Evolutionary conservation across 2,888 invertebrate species (phyloP), one percentile per base, ranked within the genome.

Genomic region (Euphydryas editha): DNA sequence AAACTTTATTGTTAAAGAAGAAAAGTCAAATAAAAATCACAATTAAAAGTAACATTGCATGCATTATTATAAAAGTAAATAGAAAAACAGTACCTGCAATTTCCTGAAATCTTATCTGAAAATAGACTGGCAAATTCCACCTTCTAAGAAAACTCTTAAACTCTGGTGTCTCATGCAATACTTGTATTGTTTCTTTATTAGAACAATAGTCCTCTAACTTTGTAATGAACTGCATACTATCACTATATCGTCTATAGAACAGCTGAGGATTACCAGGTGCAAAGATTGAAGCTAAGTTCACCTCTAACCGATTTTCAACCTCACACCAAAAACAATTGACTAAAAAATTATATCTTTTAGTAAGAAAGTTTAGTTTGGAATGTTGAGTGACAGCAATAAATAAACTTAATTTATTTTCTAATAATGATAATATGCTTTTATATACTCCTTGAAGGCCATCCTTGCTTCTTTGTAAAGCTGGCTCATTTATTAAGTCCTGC

Each of bases 101-200:
- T 90, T 98, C 97, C 93, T 98, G 98, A 90, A 98, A 98, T 73
- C 98, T 94, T 74, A 98, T 97, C 91, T 99, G 98, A 85, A 98
- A 99, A 87, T 99, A 99, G n/a, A 99, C 98, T 13, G 98, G 97
- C 59, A 99, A 93, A 88, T 98, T 99, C 97, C 98, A 99, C 75
- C 97, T 95, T 72, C 95, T 95, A 74, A 97, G 94, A 81, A 98
- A 97, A 71, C 94, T 95, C 78, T 95, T 95, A 80, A 96, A 98
- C 72, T 96, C 95, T 1, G 94, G 85, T 78, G 97, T 95, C 62
- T 93, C 88, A 72, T 94, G 93, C 62, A 98, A 93, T 24, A 94
- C 80, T 69, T 93, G 90, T 0, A 94, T 90, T 70, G 94, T 93
- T 57, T 94, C 94, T 65, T 94, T 86, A 60, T 88, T 92, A 42